phyloP scores from a whole-genome alignment of 2,113 vertebrate species.

The Alethe diademata region DNA sequence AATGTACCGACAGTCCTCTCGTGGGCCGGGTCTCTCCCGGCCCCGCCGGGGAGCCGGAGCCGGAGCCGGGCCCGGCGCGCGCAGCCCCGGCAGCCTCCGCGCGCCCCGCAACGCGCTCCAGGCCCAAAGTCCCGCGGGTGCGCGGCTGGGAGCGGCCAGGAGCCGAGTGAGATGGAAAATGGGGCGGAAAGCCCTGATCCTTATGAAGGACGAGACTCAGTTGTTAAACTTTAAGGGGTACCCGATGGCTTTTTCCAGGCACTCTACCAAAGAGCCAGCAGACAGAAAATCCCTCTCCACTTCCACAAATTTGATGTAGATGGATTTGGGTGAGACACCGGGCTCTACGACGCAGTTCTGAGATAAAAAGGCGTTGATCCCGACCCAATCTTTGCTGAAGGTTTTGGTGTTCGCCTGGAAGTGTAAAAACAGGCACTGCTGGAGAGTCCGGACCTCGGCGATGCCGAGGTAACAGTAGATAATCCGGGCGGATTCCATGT shows the following conservation, averaged over 20 bases:
- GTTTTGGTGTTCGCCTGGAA: constrained; percentile 92
- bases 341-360: constrained; percentile 85
- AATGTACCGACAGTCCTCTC: constrained; percentile 75
- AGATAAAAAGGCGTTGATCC: constrained; percentile 89
- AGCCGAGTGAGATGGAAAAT: constrained; percentile 16
- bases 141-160: background rate
- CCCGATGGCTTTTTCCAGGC: constrained; percentile 95
- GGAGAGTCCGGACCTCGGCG: constrained; percentile 92
- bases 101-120: background rate
- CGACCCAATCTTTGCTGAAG: constrained; percentile 82
- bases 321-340: constrained; percentile 74
- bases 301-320: constrained; percentile 98
- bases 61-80: background rate
- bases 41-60: background rate
- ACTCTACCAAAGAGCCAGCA: constrained; percentile 95
- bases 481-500: constrained; percentile 78
- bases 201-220: constrained; percentile 80
- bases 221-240: constrained; percentile 94
- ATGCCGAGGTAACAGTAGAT: constrained; percentile 95
- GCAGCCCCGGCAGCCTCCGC: background rate
- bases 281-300: constrained; percentile 99
- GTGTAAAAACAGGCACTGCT: constrained; percentile 92
- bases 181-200: constrained; percentile 63
- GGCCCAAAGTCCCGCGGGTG: background rate
- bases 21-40: constrained; percentile 14